phyloP scores from a whole-genome alignment of 2,797 vertebrate genomes.

The Trachurus trachurus region DNA sequence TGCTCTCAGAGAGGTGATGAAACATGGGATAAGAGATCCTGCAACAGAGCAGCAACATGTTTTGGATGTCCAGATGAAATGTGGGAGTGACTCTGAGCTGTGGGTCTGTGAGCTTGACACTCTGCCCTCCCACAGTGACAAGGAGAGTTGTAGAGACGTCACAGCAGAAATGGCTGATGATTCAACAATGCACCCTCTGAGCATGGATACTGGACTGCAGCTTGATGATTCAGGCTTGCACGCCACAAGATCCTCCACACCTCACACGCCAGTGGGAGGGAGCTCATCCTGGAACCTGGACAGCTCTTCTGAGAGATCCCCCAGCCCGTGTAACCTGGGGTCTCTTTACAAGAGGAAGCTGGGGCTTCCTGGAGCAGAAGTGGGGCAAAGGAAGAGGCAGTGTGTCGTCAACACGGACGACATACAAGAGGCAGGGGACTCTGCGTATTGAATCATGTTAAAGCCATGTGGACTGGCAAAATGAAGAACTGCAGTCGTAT shows the following conservation, averaged over 20 bases:
- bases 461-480: slow-evolving; percentile 4
- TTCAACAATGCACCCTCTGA: slow-evolving; percentile 23
- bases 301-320: slow-evolving; percentile 41
- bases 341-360: slow-evolving; percentile 88
- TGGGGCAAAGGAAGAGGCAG: slow-evolving; percentile 81
- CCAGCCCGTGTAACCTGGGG: slow-evolving; percentile 38
- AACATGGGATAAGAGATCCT: slow-evolving; percentile 32
- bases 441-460: slow-evolving; percentile 46
- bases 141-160: slow-evolving; percentile 11
- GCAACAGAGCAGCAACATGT: slow-evolving; percentile 36
- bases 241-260: slow-evolving; percentile 8
- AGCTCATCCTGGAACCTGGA: slow-evolving; percentile 6
- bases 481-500: slow-evolving; percentile 1
- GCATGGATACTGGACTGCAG: slow-evolving; percentile 43
- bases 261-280: slow-evolving; percentile 10
- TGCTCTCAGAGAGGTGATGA: slow-evolving; percentile 50
- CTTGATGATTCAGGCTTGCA: slow-evolving; percentile 54
- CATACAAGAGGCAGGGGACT: slow-evolving; percentile 23
- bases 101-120: slow-evolving; percentile 45
- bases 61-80: slow-evolving; percentile 76
- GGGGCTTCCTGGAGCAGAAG: slow-evolving; percentile 72
- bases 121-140: slow-evolving; percentile 26
- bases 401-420: slow-evolving; percentile 65
- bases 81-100: slow-evolving; percentile 62
- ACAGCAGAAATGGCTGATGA: slow-evolving; percentile 39